These are phyloP conservation scores for Troides oblongomaculatus DNA, from an alignment of 2,888 invertebrate species.

Conservation along the genomic window DNA sequence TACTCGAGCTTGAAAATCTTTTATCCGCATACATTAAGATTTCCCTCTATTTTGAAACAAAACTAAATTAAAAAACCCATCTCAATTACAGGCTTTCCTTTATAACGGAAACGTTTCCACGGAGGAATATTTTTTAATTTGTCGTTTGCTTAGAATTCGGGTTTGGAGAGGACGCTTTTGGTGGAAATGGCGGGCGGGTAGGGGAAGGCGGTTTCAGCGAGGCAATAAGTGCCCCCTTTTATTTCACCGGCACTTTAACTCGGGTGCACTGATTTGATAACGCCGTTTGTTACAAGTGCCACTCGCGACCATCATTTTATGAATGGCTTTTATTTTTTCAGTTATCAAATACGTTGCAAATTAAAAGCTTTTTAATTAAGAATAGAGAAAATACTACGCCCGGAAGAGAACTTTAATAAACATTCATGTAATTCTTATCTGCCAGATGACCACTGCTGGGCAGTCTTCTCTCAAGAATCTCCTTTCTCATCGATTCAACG, in stretches of 20 bases:
- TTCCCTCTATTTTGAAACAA: neutral
- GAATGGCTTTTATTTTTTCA: slow-evolving; percentile 51
- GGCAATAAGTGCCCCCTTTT: slow-evolving; percentile 74
- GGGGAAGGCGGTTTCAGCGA: slow-evolving; percentile 41
- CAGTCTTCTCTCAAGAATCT: no score
- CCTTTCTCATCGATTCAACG: no score
- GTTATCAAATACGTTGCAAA: slow-evolving; percentile 41
- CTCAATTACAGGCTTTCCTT: slow-evolving; percentile 14
- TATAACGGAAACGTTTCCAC: slow-evolving; percentile 18
- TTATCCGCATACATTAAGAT: neutral
- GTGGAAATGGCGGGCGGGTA: slow-evolving; percentile 25
- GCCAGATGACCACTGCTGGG: no score
- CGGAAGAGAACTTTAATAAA: neutral
- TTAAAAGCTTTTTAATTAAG: slow-evolving; percentile 50
- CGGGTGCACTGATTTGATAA: slow-evolving; percentile 79
- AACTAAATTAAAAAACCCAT: neutral
- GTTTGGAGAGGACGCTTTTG: slow-evolving; percentile 23
- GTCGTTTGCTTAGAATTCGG: slow-evolving; percentile 28
- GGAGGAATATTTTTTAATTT: slow-evolving; percentile 27
- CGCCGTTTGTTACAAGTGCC: slow-evolving; percentile 75
- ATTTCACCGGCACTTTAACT: slow-evolving; percentile 77
- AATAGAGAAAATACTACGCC: slow-evolving; percentile 19
- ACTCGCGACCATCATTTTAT: slow-evolving; percentile 62
- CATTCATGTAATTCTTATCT: no score
- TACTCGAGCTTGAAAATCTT: neutral